phyloP scores from a whole-genome alignment of 2,888 invertebrate genomes.

The Troides oblongomaculatus region DNA sequence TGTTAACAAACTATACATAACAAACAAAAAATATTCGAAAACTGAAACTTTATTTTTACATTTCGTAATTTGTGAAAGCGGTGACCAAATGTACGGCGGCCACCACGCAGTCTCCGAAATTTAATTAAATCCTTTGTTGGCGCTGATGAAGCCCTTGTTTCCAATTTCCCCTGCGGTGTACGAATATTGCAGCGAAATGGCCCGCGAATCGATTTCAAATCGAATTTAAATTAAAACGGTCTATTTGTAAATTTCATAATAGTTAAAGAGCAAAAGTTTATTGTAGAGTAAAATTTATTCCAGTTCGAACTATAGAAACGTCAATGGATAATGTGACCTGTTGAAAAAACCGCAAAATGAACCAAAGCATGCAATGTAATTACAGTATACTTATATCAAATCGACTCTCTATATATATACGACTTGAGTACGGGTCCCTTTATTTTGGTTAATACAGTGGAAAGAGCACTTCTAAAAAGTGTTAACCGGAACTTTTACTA shows the following conservation, averaged over 20 bases:
- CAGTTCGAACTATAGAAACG: background rate
- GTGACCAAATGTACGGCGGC: background rate
- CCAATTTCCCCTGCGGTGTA: constrained; percentile 21
- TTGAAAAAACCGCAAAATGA: background rate
- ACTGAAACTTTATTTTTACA: background rate
- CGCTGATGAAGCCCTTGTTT: constrained; percentile 27
- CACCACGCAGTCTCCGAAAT: constrained; percentile 12
- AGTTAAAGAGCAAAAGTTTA: background rate
- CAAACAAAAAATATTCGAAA: background rate
- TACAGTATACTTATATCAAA: background rate
- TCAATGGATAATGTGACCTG: background rate
- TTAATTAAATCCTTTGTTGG: constrained; percentile 29
- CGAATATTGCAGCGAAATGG: constrained; percentile 18
- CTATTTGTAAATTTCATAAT: background rate
- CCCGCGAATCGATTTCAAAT: background rate
- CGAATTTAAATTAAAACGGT: background rate
- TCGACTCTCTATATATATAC: background rate
- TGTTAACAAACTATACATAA: too few relatives aligned
- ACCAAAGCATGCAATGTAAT: background rate
- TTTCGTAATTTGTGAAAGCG: background rate
- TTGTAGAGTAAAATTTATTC: background rate
- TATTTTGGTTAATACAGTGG: background rate
- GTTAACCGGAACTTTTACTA: too few relatives aligned
- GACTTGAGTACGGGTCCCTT: background rate
- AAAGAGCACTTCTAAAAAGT: background rate